Conservation (phyloP, 2,113 vertebrate genomes). For the Cavia aperea region DNA sequence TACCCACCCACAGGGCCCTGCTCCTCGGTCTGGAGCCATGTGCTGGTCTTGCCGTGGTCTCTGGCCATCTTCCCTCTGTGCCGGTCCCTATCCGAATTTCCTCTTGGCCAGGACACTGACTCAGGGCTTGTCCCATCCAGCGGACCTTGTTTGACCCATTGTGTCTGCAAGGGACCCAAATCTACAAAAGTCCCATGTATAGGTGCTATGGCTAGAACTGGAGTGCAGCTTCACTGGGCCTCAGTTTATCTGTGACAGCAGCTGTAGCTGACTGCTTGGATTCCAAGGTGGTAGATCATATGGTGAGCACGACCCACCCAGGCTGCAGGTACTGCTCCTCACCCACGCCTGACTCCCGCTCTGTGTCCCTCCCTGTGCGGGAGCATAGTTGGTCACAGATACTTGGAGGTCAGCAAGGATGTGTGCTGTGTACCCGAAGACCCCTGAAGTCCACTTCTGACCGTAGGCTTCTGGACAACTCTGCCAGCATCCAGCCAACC, state of each 20-base stretch:
- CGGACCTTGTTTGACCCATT: not conserved
- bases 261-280: not conserved
- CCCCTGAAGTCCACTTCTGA: not conserved
- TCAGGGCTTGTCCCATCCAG: not conserved
- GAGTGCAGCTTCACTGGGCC: accelerated
- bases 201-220: not conserved
- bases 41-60: not conserved
- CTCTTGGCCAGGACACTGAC: not conserved
- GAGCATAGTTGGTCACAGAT: not conserved
- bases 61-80: not conserved
- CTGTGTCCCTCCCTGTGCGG: accelerated
- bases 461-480: not conserved
- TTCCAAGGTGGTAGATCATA: no score
- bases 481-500: no score
- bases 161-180: no score
- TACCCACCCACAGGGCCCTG: not conserved
- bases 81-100: not conserved
- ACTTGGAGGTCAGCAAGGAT: not conserved
- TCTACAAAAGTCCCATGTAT: not conserved
- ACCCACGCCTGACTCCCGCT: accelerated
- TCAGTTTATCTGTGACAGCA: not conserved
- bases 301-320: accelerated
- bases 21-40: not conserved
- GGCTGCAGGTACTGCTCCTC: not conserved
- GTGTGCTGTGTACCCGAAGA: not conserved